Evolutionary conservation across 2,797 vertebrate species (phyloP).

Genomic region (Enteromius viviparus): DNA sequence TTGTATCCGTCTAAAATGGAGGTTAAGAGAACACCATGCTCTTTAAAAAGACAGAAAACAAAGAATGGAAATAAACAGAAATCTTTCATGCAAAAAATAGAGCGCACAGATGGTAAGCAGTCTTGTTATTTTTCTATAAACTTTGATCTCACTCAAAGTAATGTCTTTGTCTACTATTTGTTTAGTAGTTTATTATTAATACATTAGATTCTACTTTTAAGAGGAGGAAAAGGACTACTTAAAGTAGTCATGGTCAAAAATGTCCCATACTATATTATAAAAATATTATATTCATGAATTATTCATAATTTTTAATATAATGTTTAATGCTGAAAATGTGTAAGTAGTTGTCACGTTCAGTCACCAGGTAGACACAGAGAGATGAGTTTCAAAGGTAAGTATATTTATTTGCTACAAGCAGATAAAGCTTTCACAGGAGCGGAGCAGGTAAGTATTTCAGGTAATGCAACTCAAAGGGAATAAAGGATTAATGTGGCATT

Average conservation of each 20-base stretch:
- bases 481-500: too few species aligned
- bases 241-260: too few species aligned
- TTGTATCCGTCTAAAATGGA: background rate
- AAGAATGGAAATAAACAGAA: background rate
- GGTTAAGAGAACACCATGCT: background rate
- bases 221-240: too few species aligned
- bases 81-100: background rate
- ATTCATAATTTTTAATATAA: background rate
- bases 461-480: too few species aligned
- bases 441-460: too few species aligned
- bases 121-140: background rate
- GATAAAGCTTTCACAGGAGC: too few species aligned
- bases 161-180: background rate
- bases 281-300: background rate
- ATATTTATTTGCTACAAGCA: too few species aligned
- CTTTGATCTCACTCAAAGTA: background rate
- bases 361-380: too few species aligned
- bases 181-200: background rate
- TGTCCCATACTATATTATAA: too few species aligned
- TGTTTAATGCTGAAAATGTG: background rate
- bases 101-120: background rate
- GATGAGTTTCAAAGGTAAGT: too few species aligned
- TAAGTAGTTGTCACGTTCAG: too few species aligned
- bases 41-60: background rate
- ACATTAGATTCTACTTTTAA: background rate